Base-by-base conservation (phyloP, 2,113 vertebrate species). In the Nothocercus nigrocapillus region DNA sequence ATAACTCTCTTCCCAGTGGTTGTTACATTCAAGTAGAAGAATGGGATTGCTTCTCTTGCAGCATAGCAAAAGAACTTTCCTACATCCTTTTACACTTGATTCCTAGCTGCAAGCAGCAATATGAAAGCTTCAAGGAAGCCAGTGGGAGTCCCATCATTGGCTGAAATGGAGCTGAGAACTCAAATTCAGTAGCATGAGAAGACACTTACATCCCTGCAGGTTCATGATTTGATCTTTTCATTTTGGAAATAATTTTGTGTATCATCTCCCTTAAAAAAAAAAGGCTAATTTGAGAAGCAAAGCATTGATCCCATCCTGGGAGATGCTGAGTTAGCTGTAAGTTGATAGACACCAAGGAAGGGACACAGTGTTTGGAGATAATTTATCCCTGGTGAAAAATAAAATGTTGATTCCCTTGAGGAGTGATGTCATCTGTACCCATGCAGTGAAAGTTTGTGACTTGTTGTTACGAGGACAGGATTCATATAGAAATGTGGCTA, bases 271-370 rank as follows among this genome's bases (percentile, higher is more conserved):
- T 74, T 14, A 18, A 67, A 66, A 76, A 86, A 66, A 72, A 86
- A 47, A 47, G 67, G 7, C 12, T 76, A 64, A 68, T 63, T 27
- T 0, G 3, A 80, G 67, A 75, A 47, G 40, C 19, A 40, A 16
- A 0, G 0, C 3, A 0, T 9, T 7, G 32, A 28, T 13, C 42
- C 59, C 20, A 9, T 11, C 62, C 25, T 58, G 24, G 36, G 42
- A 44, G 4, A 15, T 0, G 0, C 15, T 0, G 0, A 85, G 45
- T 0, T 1, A 89, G 54, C 28, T 58, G n/a, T 13, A 34, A 58
- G 45, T 7, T n/a, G 14, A 30, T 62, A 1, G 77, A 42, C 19
- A 38, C 7, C 2, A 20, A 11, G 13, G 21, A 36, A 58, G 22
- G 74, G 30, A 4, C 54, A 9, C 24, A 5, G 5, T 19, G 3